Evolutionary conservation across 2,888 invertebrate species (phyloP), one percentile per base, ranked within the genome.

Genomic region (Lydus trimaculatus): DNA sequence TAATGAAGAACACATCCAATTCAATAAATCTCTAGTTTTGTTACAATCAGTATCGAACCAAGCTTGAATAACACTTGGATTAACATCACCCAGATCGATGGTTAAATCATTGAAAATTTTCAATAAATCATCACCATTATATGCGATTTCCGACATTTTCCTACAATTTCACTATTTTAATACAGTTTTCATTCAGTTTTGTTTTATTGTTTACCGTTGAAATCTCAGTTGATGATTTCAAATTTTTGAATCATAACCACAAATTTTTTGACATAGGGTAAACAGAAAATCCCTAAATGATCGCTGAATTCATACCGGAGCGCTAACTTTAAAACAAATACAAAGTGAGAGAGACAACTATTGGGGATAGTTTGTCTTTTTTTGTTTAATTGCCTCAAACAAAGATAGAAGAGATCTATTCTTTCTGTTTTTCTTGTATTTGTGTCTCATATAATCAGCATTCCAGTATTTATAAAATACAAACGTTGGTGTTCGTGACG

Each of bases 1-100:
- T 20, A 83, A 71, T 65, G 76, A 78, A 33, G 65, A 67, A 67
- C 78, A 81, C 72, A 84, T 75, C 80, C 82, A 84, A 60, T 81
- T 75, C 52, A 84, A 73, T 11, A 82, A 70, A 63, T 80, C 71
- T 58, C 72, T 76, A 39, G 74, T 76, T 33, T 77, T 73, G 48
- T 66, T 65, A 69, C 78, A 76, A 67, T 82, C 81, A 6, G 81
- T 80, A 75, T 84, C 83, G 67, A 80, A 83, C 83, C 83, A 84
- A 28, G 78, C 79, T 67, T 77, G 78, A 28, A 83, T 76, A 25
- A 79, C 78, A 71, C 79, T 77, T 11, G 78, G 75, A 61, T 73
- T 72, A 59, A 80, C 62, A 67, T 75, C 71, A 56, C 76, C 65
- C 13, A 78, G 67, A 56, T 78, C 69, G 11, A 81, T 65, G 58